phyloP scores from a whole-genome alignment of 2,888 invertebrate genomes.

The Gordius sp. region DNA sequence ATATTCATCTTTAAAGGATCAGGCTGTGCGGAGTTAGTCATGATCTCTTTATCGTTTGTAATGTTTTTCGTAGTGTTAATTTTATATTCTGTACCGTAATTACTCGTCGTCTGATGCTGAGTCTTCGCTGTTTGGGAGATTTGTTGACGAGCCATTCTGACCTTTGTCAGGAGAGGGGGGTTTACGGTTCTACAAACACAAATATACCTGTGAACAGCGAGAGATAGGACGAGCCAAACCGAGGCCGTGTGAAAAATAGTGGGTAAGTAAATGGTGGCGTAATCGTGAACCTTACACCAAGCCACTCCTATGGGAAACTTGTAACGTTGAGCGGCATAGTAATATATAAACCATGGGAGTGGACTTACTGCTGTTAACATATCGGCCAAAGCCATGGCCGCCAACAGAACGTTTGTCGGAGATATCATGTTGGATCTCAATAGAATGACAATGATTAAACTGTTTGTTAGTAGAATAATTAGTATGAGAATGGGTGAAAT shows the following conservation, averaged over 20 bases:
- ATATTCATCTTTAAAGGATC: no score
- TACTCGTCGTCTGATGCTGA: no score
- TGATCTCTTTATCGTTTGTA: no score
- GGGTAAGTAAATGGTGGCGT: slow-evolving; percentile 38
- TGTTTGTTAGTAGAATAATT: slow-evolving; percentile 63
- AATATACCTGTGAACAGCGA: slow-evolving; percentile 72
- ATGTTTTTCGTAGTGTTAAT: no score
- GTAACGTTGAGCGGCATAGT: slow-evolving; percentile 37
- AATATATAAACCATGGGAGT: slow-evolving; percentile 64
- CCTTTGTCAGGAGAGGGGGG: no score
- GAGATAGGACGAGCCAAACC: slow-evolving; percentile 63
- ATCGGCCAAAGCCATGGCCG: slow-evolving; percentile 84
- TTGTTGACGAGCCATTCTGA: no score
- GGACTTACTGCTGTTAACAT: slow-evolving; percentile 69
- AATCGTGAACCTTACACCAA: slow-evolving; percentile 28
- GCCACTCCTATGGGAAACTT: neutral
- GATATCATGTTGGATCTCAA: slow-evolving; percentile 66
- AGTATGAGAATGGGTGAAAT: slow-evolving; percentile 56
- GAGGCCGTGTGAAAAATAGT: slow-evolving; percentile 72
- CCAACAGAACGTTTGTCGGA: slow-evolving; percentile 64
- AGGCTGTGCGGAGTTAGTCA: no score
- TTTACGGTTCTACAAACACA: slow-evolving; percentile 46
- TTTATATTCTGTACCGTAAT: no score
- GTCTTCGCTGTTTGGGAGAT: no score
- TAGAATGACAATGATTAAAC: slow-evolving; percentile 61